Base-by-base conservation (phyloP, 1,140 invertebrate species). In the Antheraea pernyi region DNA sequence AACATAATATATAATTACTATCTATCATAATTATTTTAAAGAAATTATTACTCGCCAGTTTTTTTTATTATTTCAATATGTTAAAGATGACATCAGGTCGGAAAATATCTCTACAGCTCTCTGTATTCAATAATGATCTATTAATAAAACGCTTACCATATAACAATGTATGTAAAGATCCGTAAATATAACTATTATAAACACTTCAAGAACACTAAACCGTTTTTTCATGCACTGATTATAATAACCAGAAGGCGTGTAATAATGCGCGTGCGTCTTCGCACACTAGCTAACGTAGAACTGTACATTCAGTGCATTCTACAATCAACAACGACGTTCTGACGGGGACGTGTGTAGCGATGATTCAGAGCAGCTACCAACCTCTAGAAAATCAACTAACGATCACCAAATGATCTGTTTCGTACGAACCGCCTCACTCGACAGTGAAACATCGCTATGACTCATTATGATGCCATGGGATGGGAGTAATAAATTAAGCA, bases 161-260 rank as follows among this genome's bases (percentile, higher is more conserved):
- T 58, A 46, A 4, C 64, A 48, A 73, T 39, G 30, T 63, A 77
- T 74, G 73, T 71, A 62, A 76, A 72, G 73, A 66, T 70, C 48
- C 30, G 53, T 66, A 75, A 68, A 58, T 48, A 42, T 48, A 69
- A 22, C 16, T 70, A 71, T 65, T 70, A 77, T 72, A 70, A 68
- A 75, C 77, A 78, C 76, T 77, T 37, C 16, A 69, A 75, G 68
- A 75, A 73, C 83, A 86, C 78, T 65, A 72, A 80, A 83, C 84
- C 70, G 77, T 80, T 76, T 80, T 81, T 83, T 84, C 80, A 86
- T 76, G 80, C 85, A 88, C 87, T 82, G 79, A 81, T 82, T 82
- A 74, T 72, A 80, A 70, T 69, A 77, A 18, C 72, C 73, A 83
- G 70, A 74, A 82, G 68, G 81, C 84, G 85, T 88, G 84, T 82